Evolutionary conservation across 2,113 vertebrate genomes (phyloP), one percentile per base, ranked within the genome.

Genomic region (Lonchura striata): DNA sequence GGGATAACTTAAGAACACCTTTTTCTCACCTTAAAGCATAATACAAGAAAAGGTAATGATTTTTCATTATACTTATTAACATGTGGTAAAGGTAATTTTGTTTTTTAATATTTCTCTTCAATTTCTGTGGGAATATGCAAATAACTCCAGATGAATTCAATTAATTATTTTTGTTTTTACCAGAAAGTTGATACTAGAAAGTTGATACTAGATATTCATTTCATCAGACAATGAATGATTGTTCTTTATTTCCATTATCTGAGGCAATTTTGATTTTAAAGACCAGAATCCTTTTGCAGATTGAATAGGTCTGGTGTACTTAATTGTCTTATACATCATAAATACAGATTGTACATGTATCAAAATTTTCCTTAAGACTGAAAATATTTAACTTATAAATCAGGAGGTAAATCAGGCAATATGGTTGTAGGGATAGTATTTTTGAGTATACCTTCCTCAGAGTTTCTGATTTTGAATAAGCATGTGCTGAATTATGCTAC

Each of bases 381-480:
- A 83, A 57, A 72, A 63, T 21, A 68, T 44, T 74, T 78, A 25
- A 56, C 12, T 53, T 15, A 18, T 33, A 75, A 63, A 52, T 65
- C 30, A 75, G 35, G 28, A 63, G 18, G 6, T 8, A 63, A 86
- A 39, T 54, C 20, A 66, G 7, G 10, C 4, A 54, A 89, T 78
- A 44, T 35, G 0, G 8, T 44, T 57, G 5, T 27, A 37, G 2
- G 15, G 13, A 8, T 9, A 18, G 7, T 24, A 5, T 3, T 74
- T 84, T 70, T 49, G 4, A 59, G 37, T 37, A 28, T 13, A 61
- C 3, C 3, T 82, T 15, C 16, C 31, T 81, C 41, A 33, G 28
- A 54, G 11, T 53, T 64, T 21, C 33, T 44, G 4, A 5, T 87
- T 91, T 64, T 39, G 33, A 74, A 49, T 37, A 17, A 77, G 20